Conservation (phyloP, 2,797 vertebrate species). For the Gymnothorax javanicus region DNA sequence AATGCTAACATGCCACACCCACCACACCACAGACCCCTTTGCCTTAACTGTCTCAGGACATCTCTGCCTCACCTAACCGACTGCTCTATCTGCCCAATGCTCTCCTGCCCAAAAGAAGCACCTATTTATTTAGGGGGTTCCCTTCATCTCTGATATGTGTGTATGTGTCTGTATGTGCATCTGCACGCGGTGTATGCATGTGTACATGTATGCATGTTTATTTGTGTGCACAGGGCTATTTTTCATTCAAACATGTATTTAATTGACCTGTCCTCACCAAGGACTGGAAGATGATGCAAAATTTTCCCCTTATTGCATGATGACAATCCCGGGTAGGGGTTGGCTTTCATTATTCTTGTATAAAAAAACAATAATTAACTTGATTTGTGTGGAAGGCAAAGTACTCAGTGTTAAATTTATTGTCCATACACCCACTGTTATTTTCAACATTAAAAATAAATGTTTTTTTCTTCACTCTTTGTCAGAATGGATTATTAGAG, state of each 20-base stretch:
- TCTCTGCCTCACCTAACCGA: conserved; percentile 43
- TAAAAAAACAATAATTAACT: background rate
- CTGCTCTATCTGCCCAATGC: conserved; percentile 38
- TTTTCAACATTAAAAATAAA: background rate
- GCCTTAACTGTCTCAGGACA: conserved; percentile 36
- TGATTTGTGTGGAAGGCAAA: background rate
- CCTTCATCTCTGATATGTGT: background rate
- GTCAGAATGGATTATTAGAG: background rate
- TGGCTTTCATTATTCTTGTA: background rate
- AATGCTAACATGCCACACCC: conserved; percentile 51
- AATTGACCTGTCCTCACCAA: background rate
- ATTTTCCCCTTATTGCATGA: background rate
- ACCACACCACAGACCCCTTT: conserved; percentile 43
- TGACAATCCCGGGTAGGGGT: background rate
- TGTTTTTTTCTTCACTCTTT: background rate
- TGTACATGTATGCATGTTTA: background rate
- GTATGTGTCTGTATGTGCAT: background rate
- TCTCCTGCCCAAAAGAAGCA: background rate
- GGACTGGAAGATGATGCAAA: background rate
- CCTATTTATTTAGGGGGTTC: background rate
- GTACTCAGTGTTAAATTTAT: background rate
- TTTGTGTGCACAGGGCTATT: background rate
- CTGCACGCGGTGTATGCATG: background rate
- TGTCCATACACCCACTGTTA: background rate
- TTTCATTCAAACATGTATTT: background rate